A percentile compares a stretch with the other conserved stretches of the same genome.
Evolutionary conservation across 2,797 vertebrate species (phyloP).

Genomic region (Protosalanx chinensis): DNA sequence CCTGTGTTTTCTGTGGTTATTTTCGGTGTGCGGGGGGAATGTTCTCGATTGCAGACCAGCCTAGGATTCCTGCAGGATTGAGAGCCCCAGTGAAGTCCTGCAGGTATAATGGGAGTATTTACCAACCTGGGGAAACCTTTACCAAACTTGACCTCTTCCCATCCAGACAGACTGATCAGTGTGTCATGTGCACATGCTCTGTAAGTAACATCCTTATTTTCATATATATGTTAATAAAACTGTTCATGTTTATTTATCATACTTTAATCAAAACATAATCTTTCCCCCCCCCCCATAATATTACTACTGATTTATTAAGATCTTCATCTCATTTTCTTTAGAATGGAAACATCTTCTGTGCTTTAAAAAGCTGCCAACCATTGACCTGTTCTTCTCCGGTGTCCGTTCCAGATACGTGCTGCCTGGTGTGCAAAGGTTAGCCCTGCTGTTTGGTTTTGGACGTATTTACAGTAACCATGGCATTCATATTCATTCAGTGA

Average conservation of each 20-base stretch:
- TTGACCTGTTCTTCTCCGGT: constrained; percentile 79
- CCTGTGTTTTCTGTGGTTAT: not conserved
- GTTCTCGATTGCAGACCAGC: constrained; percentile 65
- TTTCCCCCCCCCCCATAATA: too few species aligned
- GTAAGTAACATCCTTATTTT: constrained; percentile 69
- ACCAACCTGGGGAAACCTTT: constrained; percentile 90
- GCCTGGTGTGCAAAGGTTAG: constrained; percentile 87
- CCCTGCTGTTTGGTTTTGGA: constrained; percentile 13
- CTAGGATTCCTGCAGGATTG: constrained; percentile 82
- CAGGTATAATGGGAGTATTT: constrained; percentile 85
- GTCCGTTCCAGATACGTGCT: constrained; percentile 82
- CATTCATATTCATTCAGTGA: not conserved
- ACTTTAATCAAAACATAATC: too few species aligned
- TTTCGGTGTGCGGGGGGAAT: constrained; percentile 8
- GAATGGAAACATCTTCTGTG: constrained; percentile 96
- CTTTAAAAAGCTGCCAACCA: constrained; percentile 86
- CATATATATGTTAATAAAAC: too few species aligned
- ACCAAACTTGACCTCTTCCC: constrained; percentile 83
- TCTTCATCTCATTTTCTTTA: constrained; percentile 47
- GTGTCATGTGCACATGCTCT: constrained; percentile 91
- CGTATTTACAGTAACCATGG: not conserved
- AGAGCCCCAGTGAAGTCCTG: constrained; percentile 81
- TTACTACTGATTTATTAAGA: too few species aligned
- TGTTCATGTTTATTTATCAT: too few species aligned
- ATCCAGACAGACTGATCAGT: constrained; percentile 85